phyloP scores from a whole-genome alignment of 2,113 vertebrate species.

The Gobius niger region DNA sequence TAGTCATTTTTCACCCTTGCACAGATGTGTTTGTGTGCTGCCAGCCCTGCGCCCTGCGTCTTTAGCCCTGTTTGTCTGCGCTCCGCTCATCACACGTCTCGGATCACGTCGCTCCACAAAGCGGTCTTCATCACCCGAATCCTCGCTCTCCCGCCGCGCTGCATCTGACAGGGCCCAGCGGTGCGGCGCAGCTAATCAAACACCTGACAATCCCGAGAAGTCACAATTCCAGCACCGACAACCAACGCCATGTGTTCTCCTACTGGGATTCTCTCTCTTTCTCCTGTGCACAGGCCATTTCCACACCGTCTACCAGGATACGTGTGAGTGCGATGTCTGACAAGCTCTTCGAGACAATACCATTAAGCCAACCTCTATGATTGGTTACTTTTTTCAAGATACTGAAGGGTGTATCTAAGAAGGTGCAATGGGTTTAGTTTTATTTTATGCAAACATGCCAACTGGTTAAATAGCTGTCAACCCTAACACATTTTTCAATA shows the following conservation, averaged over 20 bases:
- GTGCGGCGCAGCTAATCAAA: conserved; percentile 37
- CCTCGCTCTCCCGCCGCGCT: conserved; percentile 8
- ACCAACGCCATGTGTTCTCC: neutral
- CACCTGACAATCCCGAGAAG: conserved; percentile 25
- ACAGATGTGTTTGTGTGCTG: neutral
- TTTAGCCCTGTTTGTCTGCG: neutral
- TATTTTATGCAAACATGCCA: too few relatives aligned
- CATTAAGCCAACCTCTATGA: neutral
- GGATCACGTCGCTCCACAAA: conserved; percentile 7
- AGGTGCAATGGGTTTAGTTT: too few relatives aligned
- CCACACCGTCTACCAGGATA: neutral
- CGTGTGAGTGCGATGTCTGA: neutral
- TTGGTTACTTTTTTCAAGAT: too few relatives aligned
- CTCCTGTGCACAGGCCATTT: neutral
- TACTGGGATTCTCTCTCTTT: neutral
- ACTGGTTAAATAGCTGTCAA: too few relatives aligned
- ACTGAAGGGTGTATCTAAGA: too few relatives aligned
- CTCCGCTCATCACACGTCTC: neutral
- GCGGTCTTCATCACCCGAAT: conserved; percentile 14
- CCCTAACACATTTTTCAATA: too few relatives aligned
- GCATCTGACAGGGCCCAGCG: conserved; percentile 16
- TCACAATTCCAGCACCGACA: conserved; percentile 9
- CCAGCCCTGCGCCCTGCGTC: neutral
- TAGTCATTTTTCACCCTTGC: neutral
- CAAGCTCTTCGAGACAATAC: neutral